Percentiles rank a stretch among this genome's conserved stretches.
These are phyloP conservation scores for Trachops cirrhosus DNA, from an alignment of 2,797 vertebrate species.

Conservation along the genomic window DNA sequence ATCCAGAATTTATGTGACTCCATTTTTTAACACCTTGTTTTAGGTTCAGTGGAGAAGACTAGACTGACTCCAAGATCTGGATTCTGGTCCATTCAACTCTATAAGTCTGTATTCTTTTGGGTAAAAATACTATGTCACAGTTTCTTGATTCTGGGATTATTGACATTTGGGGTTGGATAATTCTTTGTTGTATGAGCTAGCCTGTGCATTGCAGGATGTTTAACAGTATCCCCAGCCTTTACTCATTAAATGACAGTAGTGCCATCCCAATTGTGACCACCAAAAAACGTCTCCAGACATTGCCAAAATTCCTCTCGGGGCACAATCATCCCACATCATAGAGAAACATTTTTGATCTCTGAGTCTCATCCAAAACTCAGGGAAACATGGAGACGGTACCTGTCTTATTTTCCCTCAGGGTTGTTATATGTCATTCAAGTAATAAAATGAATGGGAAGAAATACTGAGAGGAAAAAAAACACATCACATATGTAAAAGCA, in stretches of 20 bases:
- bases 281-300: not conserved
- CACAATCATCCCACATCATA: not conserved
- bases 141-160: not conserved
- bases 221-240: not conserved
- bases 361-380: not conserved
- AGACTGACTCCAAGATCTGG: not conserved
- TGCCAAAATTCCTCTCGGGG: not conserved
- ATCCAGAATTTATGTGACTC: not conserved
- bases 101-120: not conserved
- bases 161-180: not conserved
- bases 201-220: not conserved
- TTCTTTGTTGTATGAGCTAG: not conserved
- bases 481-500: not conserved
- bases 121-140: not conserved
- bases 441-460: slow-evolving; percentile 1
- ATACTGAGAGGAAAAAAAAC: not conserved
- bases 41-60: not conserved
- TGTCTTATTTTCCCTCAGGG: not conserved
- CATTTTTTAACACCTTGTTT: slow-evolving; percentile 5
- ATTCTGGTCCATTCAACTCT: not conserved
- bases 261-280: not conserved
- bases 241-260: not conserved
- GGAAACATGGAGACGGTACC: not conserved
- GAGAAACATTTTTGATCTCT: not conserved
- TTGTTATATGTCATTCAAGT: not conserved